Percentiles rank a stretch among this genome's conserved stretches.
Conservation (phyloP, 2,888 invertebrate species). For the Idaea straminata region DNA sequence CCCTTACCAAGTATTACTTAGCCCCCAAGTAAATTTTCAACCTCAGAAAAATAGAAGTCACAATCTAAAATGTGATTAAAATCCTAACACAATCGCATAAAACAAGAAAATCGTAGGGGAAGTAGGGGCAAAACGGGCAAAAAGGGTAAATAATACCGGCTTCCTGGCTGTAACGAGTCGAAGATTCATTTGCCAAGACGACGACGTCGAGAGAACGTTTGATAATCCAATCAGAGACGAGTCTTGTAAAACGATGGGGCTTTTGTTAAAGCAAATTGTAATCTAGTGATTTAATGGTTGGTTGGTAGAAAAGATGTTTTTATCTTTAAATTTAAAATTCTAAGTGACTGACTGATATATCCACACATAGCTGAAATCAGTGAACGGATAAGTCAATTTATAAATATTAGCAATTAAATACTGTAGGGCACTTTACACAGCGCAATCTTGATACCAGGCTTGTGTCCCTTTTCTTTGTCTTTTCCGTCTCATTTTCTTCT, state of each 20-base stretch:
- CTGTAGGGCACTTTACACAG: too few species aligned
- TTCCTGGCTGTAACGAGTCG: background rate
- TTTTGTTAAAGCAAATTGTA: background rate
- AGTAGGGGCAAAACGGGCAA: background rate
- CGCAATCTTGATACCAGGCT: too few species aligned
- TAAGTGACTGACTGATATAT: too few species aligned
- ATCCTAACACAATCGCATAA: conserved; percentile 1
- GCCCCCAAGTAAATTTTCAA: too few species aligned
- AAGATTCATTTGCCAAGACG: background rate
- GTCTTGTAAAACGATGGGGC: background rate
- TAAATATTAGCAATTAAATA: too few species aligned
- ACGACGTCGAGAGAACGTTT: background rate
- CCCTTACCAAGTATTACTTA: too few species aligned
- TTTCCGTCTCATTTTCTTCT: too few species aligned
- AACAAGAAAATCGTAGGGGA: background rate
- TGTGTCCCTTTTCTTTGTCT: too few species aligned
- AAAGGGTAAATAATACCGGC: background rate
- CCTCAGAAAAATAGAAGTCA: background rate
- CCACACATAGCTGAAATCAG: too few species aligned
- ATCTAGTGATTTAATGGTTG: background rate
- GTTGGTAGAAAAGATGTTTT: background rate
- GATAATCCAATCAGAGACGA: conserved; percentile 1
- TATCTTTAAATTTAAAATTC: background rate
- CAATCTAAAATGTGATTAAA: background rate
- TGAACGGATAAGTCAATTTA: too few species aligned